Evolutionary conservation across 2,888 invertebrate genomes (phyloP), one percentile per base, ranked within the genome.

Genomic region (Thalpophila matura): DNA sequence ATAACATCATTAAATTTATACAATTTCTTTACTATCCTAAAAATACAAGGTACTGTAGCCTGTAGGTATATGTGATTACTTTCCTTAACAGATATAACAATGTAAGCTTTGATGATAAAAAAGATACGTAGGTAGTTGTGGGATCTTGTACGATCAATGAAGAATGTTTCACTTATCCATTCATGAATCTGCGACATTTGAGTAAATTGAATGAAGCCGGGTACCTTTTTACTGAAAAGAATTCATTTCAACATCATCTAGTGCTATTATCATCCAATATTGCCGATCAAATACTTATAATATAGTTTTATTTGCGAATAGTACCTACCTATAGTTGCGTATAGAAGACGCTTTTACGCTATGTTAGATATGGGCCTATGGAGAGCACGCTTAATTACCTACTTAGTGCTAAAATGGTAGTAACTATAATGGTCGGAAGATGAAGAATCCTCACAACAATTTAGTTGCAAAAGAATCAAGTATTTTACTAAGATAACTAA

Each of bases 41-140:
- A 68, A 60, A 68, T 22, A 67, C 18, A 33, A 40, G 9, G 10
- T 5, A 24, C 0, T n/a, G n/a, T n/a, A n/a, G 5, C 10, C 53
- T 10, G 18, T 18, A 7, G 20, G 6, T 40, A 35, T 38, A 20
- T 6, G 16, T 53, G 9, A 42, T 3, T 46, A 31, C 9, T 37
- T 42, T 40, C 2, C 10, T 31, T 29, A 18, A 3, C 12, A 4
- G 20, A 42, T 9, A 18, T 7, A 26, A 29, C n/a, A 58, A 38
- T 60, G 4, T 29, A 9, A 58, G 22, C 35, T 22, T 37, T 51
- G 35, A 51, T 60, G 35, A 20, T 35, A 50, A 9, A 37, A 40
- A 63, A 64, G 29, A 56, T 29, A 27, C 18, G 35, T 33, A 26
- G n/a, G 22, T 35, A 35, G 20, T 33, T 49, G 18, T 26, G 14